Evolutionary conservation across 2,113 vertebrate species (phyloP).

Genomic region (Corythornis vintsioides): DNA sequence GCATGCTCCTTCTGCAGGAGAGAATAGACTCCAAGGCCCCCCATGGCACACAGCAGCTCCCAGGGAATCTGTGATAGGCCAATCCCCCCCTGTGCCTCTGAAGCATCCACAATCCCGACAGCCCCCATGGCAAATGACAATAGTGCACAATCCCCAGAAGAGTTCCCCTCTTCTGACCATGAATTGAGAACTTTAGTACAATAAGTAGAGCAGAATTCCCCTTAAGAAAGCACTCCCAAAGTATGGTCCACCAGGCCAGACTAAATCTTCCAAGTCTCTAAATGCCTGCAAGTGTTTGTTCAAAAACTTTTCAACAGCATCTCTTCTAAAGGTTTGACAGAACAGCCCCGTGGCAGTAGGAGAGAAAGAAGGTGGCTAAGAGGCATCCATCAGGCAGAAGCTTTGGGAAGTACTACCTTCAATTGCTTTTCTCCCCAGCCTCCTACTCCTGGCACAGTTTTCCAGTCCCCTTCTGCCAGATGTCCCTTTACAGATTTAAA

Average conservation of each 20-base stretch:
- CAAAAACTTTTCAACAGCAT: conserved; percentile 25
- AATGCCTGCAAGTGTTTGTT: neutral
- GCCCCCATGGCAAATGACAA: conserved; percentile 67
- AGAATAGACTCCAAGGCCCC: conserved; percentile 64
- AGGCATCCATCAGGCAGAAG: neutral
- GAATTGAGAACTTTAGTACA: conserved; percentile 58
- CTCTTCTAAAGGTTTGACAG: neutral
- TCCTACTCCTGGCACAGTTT: neutral
- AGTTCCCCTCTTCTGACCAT: conserved; percentile 56
- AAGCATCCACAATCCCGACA: conserved; percentile 44
- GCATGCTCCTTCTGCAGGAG: conserved; percentile 61
- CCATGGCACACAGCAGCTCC: conserved; percentile 55
- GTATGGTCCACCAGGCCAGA: conserved; percentile 22
- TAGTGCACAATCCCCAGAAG: conserved; percentile 63
- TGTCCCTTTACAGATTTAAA: neutral
- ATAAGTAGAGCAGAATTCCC: conserved; percentile 37
- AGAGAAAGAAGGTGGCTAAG: neutral
- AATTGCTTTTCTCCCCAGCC: neutral
- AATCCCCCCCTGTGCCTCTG: conserved; percentile 57
- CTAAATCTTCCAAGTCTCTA: conserved; percentile 7
- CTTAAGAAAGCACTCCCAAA: conserved; percentile 47
- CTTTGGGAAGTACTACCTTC: neutral
- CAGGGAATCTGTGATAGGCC: conserved; percentile 64
- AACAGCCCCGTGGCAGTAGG: neutral
- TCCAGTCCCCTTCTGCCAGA: neutral